Conservation (phyloP, 2,113 vertebrate genomes). For the Leuciscus idus region DNA sequence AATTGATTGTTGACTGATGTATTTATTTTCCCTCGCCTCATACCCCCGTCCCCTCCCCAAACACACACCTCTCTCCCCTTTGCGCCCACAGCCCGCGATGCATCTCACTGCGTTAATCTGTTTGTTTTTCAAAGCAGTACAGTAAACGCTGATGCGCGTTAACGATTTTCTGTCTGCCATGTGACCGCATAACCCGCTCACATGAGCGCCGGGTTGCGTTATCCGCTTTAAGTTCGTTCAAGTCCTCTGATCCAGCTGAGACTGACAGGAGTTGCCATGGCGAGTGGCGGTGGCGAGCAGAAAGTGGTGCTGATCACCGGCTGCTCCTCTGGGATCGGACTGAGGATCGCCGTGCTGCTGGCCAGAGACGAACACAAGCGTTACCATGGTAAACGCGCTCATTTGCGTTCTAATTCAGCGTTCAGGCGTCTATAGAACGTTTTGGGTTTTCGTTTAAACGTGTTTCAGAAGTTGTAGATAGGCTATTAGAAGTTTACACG, state of each 20-base stretch:
- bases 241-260: constrained; percentile 69
- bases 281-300: constrained; percentile 75
- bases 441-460: not conserved
- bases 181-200: constrained; percentile 77
- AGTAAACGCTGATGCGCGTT: constrained; percentile 43
- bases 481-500: not conserved
- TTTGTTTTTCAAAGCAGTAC: constrained; percentile 29
- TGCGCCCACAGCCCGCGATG: not conserved
- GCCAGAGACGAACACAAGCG: constrained; percentile 81
- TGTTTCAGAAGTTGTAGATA: not conserved
- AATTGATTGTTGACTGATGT: not conserved
- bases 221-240: constrained; percentile 75
- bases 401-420: constrained; percentile 41
- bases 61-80: not conserved
- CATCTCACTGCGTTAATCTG: constrained; percentile 1
- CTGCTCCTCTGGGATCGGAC: constrained; percentile 84
- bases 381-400: constrained; percentile 80
- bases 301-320: constrained; percentile 84
- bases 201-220: constrained; percentile 72
- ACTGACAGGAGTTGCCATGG: constrained; percentile 75
- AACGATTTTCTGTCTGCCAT: constrained; percentile 69
- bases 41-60: not conserved
- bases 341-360: constrained; percentile 80
- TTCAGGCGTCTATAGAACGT: not conserved
- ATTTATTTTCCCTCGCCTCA: not conserved